phyloP scores from a whole-genome alignment of 2,888 invertebrate genomes.

The Parochlus steinenii region DNA sequence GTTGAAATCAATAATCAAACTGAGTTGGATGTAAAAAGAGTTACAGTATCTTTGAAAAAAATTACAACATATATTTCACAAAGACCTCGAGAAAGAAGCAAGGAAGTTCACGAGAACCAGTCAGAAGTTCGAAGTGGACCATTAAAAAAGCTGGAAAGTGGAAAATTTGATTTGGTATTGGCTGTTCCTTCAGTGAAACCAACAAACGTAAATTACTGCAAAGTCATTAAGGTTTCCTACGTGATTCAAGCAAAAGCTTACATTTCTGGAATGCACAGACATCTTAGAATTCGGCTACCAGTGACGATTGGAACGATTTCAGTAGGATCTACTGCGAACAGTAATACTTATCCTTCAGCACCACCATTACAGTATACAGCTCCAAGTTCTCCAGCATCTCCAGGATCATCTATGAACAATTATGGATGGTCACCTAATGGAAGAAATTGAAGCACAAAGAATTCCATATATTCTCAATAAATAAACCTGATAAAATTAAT shows the following conservation, averaged over 20 bases:
- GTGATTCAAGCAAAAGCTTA: background rate
- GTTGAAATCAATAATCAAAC: slow-evolving; percentile 8
- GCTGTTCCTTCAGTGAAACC: slow-evolving; percentile 8
- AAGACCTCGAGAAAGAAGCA: slow-evolving; percentile 2
- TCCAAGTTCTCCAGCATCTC: too few species aligned
- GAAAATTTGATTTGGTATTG: background rate
- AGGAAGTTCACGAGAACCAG: background rate
- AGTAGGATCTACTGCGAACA: too few species aligned
- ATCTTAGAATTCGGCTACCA: slow-evolving; percentile 2
- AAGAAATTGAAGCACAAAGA: too few species aligned
- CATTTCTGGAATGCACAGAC: background rate
- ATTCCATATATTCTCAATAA: too few species aligned
- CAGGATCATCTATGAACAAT: too few species aligned
- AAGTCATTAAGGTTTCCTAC: slow-evolving; percentile 4
- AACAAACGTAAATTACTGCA: slow-evolving; percentile 6
- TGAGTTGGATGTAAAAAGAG: slow-evolving; percentile 2
- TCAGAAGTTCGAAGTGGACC: background rate
- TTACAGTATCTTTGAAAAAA: slow-evolving; percentile 1
- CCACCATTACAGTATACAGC: too few species aligned
- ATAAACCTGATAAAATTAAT: too few species aligned
- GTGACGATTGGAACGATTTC: slow-evolving; percentile 8
- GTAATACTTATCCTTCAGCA: too few species aligned
- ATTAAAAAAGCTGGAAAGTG: background rate
- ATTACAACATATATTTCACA: slow-evolving; percentile 3
- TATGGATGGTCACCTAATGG: too few species aligned